phyloP scores from a whole-genome alignment of 2,113 vertebrate genomes.

The Dromaius novaehollandiae region DNA sequence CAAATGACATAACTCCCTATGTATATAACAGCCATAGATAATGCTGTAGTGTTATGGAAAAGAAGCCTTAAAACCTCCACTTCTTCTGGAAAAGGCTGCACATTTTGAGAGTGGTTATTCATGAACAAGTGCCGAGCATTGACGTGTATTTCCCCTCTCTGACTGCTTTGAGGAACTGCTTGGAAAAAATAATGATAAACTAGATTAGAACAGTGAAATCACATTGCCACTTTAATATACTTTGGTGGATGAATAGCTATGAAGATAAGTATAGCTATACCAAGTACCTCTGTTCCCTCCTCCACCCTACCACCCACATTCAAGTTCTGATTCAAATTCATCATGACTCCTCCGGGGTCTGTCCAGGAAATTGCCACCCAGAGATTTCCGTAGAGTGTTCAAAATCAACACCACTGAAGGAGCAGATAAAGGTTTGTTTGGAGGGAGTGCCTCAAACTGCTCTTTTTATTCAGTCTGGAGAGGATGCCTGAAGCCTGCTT shows the following conservation, averaged over 20 bases:
- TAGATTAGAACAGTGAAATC: conserved; percentile 59
- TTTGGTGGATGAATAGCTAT: conserved; percentile 40
- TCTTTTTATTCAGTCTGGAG: conserved; percentile 33
- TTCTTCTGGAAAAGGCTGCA: conserved; percentile 3
- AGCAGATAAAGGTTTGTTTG: conserved; percentile 62
- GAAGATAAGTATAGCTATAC: conserved; percentile 51
- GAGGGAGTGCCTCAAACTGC: conserved; percentile 23
- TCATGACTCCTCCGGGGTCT: not conserved
- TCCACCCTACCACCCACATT: conserved; percentile 36
- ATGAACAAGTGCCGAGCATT: not conserved
- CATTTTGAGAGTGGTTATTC: conserved; percentile 8
- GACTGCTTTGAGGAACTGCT: conserved; percentile 21
- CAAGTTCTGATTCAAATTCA: conserved; percentile 31
- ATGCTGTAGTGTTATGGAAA: not conserved
- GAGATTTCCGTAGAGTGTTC: conserved; percentile 49
- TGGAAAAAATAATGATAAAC: conserved; percentile 62
- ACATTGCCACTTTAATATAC: conserved; percentile 35
- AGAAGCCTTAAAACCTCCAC: not conserved
- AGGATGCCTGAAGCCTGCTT: conserved; percentile 15
- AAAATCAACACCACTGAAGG: conserved; percentile 39
- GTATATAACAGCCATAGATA: conserved; percentile 2
- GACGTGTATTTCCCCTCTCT: not conserved
- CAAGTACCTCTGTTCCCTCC: not conserved
- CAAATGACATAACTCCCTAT: not conserved
- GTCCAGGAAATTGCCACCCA: conserved; percentile 74